Conservation (phyloP, 2,797 vertebrate species). For the Rhadinocentrus ornatus region DNA sequence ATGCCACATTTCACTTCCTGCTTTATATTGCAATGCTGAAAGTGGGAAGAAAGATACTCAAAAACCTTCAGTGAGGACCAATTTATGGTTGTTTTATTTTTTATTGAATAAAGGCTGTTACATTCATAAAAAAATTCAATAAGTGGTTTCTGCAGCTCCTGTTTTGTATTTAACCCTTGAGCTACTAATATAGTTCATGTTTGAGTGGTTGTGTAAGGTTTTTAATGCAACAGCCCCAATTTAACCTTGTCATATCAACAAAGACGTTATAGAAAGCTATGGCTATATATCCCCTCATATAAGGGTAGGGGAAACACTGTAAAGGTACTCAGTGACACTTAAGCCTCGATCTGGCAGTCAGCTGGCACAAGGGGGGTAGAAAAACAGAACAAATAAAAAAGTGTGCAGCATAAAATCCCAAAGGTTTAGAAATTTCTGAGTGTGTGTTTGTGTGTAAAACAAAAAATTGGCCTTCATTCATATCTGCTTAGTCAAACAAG, state of each 20-base stretch:
- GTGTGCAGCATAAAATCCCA: constrained; percentile 20
- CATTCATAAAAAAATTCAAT: constrained; percentile 36
- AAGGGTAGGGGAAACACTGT: constrained; percentile 16
- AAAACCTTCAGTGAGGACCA: constrained; percentile 45
- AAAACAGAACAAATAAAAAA: constrained; percentile 24
- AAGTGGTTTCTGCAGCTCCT: constrained; percentile 21
- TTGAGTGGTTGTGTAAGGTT: constrained; percentile 52
- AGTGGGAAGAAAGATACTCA: constrained; percentile 31
- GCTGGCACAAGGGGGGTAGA: constrained; percentile 21
- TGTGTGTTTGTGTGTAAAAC: constrained; percentile 3
- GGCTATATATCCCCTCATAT: too few relatives aligned
- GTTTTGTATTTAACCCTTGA: constrained; percentile 44
- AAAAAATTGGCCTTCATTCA: constrained; percentile 51
- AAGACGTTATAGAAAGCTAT: constrained; percentile 33
- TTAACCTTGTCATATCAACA: constrained; percentile 65
- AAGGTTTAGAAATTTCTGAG: constrained; percentile 8
- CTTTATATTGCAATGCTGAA: constrained; percentile 18
- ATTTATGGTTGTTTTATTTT: constrained; percentile 36
- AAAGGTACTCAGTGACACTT: constrained; percentile 64
- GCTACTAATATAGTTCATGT: constrained; percentile 47
- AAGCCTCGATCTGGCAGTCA: constrained; percentile 82
- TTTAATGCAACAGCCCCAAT: constrained; percentile 33
- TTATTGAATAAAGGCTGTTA: constrained; percentile 26
- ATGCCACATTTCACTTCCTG: constrained; percentile 1
- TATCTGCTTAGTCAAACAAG: constrained; percentile 20